Conservation (phyloP, 1,140 invertebrate genomes). For the Thaumetopoea pityocampa region DNA sequence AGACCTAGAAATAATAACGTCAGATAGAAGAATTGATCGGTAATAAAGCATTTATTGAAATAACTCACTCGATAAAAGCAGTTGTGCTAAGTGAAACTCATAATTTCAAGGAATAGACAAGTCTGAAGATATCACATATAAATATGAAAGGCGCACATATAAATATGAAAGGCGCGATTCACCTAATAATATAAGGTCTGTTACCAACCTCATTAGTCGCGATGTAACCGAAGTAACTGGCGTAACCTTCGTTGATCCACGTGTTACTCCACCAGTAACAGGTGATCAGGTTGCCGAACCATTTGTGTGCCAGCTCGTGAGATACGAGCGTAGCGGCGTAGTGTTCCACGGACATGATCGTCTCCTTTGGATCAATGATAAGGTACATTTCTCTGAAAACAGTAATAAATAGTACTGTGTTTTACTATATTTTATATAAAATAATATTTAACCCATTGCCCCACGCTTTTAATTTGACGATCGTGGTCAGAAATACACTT, state of each 20-base stretch:
- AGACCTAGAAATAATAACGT: no score
- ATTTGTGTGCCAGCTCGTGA: constrained; percentile 81
- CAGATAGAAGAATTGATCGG: no score
- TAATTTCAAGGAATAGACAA: no score
- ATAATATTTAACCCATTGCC: no score
- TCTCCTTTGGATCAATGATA: constrained; percentile 71
- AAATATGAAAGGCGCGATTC: neutral
- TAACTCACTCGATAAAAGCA: no score
- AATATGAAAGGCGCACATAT: no score
- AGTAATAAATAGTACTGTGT: neutral
- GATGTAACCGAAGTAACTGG: constrained; percentile 82
- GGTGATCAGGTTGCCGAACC: constrained; percentile 83
- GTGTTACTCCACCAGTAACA: constrained; percentile 83
- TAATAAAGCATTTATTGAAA: no score
- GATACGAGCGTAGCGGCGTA: constrained; percentile 76
- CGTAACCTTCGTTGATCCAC: constrained; percentile 85
- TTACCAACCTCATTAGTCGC: constrained; percentile 56
- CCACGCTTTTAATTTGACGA: no score
- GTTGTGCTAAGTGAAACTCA: no score
- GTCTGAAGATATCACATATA: neutral
- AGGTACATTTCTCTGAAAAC: constrained; percentile 77
- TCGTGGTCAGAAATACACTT: no score
- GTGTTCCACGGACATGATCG: constrained; percentile 72
- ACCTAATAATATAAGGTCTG: neutral
- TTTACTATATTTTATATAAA: neutral